A percentile compares a stretch with the other conserved stretches of the same genome.
These are phyloP conservation scores for Mareca strepera DNA, from an alignment of 2,797 vertebrate species.

Conservation along the genomic window DNA sequence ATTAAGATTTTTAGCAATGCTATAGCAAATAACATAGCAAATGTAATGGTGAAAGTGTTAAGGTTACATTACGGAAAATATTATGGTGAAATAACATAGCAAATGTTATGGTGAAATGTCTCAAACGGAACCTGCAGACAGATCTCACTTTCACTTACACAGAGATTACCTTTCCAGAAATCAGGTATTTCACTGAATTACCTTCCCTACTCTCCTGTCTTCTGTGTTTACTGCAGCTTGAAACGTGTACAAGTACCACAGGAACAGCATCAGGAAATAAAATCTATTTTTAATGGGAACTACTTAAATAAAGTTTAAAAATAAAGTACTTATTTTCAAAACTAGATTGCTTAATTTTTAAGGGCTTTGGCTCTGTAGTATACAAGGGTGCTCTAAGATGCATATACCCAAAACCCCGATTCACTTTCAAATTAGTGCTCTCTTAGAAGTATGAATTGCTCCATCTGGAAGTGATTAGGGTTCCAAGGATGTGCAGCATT, in stretches of 20 bases:
- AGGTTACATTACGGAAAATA: not conserved
- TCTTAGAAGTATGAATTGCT: conserved; percentile 72
- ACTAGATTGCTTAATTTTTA: conserved; percentile 70
- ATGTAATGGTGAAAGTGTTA: not conserved
- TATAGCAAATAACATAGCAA: not conserved
- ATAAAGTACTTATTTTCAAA: conserved; percentile 63
- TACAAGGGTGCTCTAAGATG: conserved; percentile 71
- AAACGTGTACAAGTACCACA: not conserved
- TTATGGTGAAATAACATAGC: not conserved
- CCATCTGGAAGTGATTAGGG: conserved; percentile 76
- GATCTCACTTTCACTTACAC: not conserved
- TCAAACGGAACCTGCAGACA: not conserved
- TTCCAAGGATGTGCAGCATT: conserved; percentile 64
- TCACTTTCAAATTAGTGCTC: conserved; percentile 73
- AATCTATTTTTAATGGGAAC: conserved; percentile 52
- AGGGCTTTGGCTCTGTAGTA: conserved; percentile 47
- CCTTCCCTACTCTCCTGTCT: not conserved
- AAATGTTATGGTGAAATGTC: not conserved
- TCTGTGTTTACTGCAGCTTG: conserved; percentile 1
- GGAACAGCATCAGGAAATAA: conserved; percentile 50
- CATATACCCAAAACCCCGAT: conserved; percentile 57
- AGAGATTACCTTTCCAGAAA: not conserved
- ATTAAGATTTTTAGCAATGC: not conserved
- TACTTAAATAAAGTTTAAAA: conserved; percentile 69
- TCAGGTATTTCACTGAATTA: not conserved